Base-by-base conservation (phyloP, 1,140 invertebrate species). In the Araneus ventricosus region DNA sequence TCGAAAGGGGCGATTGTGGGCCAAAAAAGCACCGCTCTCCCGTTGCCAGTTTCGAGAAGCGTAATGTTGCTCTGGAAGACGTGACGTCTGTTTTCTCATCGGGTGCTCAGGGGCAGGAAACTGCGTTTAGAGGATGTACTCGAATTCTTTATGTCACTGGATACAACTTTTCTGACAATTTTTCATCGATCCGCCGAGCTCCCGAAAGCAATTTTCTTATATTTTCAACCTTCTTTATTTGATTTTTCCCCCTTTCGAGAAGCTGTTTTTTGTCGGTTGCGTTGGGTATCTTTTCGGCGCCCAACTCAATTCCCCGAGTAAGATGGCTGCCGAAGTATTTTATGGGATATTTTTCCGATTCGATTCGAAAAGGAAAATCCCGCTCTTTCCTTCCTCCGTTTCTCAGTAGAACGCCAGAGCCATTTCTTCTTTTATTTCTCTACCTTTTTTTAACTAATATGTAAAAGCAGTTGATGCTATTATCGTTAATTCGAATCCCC, bases 81-180 rank as follows among this genome's bases (percentile, higher is more conserved):
- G 82, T 92, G 82, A 86, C 85, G 91, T 93, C 91, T 93, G 91
- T 88, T 93, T 92, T 92, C 90, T 92, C 90, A 92, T 92, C 86
- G 90, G 90, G 90, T 86, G 90, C 90, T 92, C 90, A 92, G 90
- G 90, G 91, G 84, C 84, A 93, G 84, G 85, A 88, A 93, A 93
- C 91, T 93, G 85, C 91, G 87, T 93, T 93, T 93, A 93, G 91
- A 93, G 85, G 91, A 93, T 93, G 91, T 88, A 87, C 91, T 93
- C 91, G 91, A 93, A 93, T 93, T 93, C 91, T 93, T 88, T 88
- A 93, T 93, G 85, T 88, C 91, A 93, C 85, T 87, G 67, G 84
- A 93, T 93, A 88, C 85, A 88, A 93, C 84, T 93, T 93, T 93
- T 93, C 84, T 93, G 91, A 93, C 91, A 93, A 93, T 93, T 93